Conservation (phyloP, 1,140 invertebrate genomes). For the Pollicipes pollicipes region DNA sequence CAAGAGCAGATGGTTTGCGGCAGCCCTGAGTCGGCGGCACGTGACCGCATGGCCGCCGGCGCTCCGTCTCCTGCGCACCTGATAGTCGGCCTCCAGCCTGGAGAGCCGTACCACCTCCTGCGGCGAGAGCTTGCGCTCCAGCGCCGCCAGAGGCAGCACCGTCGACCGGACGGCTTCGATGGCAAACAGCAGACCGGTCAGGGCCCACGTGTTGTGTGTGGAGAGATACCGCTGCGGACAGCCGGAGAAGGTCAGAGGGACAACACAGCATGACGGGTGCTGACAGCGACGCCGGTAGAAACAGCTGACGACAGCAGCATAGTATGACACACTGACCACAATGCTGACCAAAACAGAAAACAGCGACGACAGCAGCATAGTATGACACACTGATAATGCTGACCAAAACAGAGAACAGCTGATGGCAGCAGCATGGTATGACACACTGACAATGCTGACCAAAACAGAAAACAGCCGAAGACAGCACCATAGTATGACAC, state of each 20-base stretch:
- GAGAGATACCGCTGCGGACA: neutral
- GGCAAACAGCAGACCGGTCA: slow-evolving; percentile 42
- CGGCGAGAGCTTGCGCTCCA: slow-evolving; percentile 52
- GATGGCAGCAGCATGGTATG: no score
- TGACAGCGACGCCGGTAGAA: no score
- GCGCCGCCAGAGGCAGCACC: slow-evolving; percentile 59
- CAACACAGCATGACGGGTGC: neutral
- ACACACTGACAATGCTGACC: no score
- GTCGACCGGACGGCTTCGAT: slow-evolving; percentile 83
- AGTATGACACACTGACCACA: no score
- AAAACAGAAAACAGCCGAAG: no score
- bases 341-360: slow-evolving; percentile 36
- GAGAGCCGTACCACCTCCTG: slow-evolving; percentile 65
- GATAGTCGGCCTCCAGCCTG: slow-evolving; percentile 74
- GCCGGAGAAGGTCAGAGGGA: neutral
- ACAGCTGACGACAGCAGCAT: no score
- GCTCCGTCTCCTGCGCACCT: slow-evolving; percentile 36
- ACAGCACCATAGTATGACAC: no score
- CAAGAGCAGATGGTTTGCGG: no score
- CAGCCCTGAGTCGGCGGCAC: no score
- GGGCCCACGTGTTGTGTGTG: neutral
- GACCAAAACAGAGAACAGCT: no score
- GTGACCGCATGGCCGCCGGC: no score
- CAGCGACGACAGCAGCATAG: slow-evolving; percentile 54
- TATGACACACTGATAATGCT: no score